These are phyloP conservation scores for Phacellophora camtschatica DNA, from an alignment of 30 jellyfish, hydroid and myxozoan genomes.

Conservation along the genomic window DNA sequence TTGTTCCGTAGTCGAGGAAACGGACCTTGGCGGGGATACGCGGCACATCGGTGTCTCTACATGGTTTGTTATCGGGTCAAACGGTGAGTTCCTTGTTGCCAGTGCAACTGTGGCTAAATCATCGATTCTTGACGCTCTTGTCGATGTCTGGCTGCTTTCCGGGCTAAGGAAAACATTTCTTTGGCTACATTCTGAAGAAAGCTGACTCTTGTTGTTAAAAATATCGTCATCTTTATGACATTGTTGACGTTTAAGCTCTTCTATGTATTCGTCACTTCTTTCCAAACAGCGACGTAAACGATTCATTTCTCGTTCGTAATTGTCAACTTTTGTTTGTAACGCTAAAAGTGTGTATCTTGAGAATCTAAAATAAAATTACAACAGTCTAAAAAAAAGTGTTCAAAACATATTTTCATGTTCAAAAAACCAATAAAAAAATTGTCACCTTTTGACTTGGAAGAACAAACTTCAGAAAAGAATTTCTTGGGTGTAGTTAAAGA, in stretches of 20 bases:
- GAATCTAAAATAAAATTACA: conserved; percentile 33
- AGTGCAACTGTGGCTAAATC: conserved; percentile 52
- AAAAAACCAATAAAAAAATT: too few species aligned
- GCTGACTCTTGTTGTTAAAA: background rate
- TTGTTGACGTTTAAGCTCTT: conserved; percentile 54
- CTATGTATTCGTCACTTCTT: conserved; percentile 92
- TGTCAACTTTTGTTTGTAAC: conserved; percentile 87
- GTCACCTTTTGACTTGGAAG: too few species aligned
- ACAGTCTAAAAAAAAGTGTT: background rate
- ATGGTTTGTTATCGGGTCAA: background rate
- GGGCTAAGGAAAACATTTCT: background rate
- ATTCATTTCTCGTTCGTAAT: conserved; percentile 84
- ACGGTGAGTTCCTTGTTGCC: conserved; percentile 14
- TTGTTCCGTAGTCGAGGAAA: background rate
- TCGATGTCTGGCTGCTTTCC: background rate
- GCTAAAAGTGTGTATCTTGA: conserved; percentile 90
- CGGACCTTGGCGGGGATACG: background rate
- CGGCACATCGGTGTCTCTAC: background rate
- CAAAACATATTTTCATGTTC: too few species aligned
- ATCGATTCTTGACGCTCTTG: conserved; percentile 19
- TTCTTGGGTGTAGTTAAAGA: too few species aligned
- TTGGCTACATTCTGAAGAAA: background rate
- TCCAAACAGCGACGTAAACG: conserved; percentile 80
- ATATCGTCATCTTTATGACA: too few species aligned
- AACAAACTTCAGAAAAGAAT: too few species aligned